Evolutionary conservation across 2,797 vertebrate species (phyloP), one percentile per base, ranked within the genome.

Genomic region (Alfaro cultratus): DNA sequence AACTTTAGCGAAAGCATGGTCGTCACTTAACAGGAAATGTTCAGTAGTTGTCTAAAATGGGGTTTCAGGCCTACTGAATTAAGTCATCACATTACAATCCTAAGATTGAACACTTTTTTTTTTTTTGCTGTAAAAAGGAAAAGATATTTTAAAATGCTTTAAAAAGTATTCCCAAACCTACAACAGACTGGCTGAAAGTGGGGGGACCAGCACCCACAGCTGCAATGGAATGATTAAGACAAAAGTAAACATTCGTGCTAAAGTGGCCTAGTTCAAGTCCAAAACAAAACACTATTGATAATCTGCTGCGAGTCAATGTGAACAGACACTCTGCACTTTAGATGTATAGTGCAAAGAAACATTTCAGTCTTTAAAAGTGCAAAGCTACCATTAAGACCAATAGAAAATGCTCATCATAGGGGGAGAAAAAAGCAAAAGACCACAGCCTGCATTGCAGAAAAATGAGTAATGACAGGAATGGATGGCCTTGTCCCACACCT

Each of bases 401-500:
- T 46, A 46, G 5, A 18, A 64, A 34, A 64, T 18, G 15, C 31
- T 64, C 15, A 31, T 15, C 16, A 36, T 16, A 8, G 31, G 29
- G 3, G n/a, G 31, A 62, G 13, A 34, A 57, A 15, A 60, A 60
- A 60, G 4, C 11, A 31, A 31, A 41, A 18, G 12, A 45, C 1
- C 12, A 12, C 57, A 36, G 51, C 83, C 45, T 4, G 29, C 51
- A 53, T 1, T 74, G 77, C 43, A 53, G 5, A 15, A 62, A 49
- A 74, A 57, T 78, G 72, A 83, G 67, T 80, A 68, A 86, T 82
- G 81, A 10, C 43, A 76, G 76, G 74, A 84, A 80, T 73, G 79
- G 74, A 87, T 85, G 87, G 85, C 83, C 86, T 77, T 36, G 77
- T 62, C 77, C 77, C 36, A 43, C 88, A 87, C 86, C 83, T 90